Base-by-base conservation (phyloP, 1,140 invertebrate species). In the Bombus balteatus region DNA sequence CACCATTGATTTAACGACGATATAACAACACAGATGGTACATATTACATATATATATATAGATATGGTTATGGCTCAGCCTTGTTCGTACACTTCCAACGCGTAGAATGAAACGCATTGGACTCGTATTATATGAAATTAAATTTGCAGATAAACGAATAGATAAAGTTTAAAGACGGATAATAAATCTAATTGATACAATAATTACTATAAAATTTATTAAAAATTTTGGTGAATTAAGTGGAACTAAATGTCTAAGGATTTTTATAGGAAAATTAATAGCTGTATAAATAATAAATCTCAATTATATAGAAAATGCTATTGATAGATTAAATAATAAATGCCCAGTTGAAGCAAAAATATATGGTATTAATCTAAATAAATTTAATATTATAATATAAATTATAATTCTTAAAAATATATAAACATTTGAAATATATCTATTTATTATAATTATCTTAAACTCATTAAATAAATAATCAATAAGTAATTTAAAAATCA, bases 331-430 rank as follows among this genome's bases (percentile, higher is more conserved):
- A 92, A 96, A 89, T 59, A 88, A 90, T 95, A 97, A 87, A 93
- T 97, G 96, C 39, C 96, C 96, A 86, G 96, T 95, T 87, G 92
- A 93, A 22, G 96, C 96, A 95, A 97, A 97, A 95, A 97, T 96
- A 95, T 97, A 97, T 8, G 96, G 96, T 70, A 97, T 96, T 95
- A 97, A 92, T 28, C 96, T 96, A 73, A 91, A 83, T 71, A 90
- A 85, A 89, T 91, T 88, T 95, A 95, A 96, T 95, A 96, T 96
- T 87, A 89, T 92, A 93, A 96, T 94, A 83, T 93, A 65, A 2
- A 59, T 25, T 59, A 25, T 28, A 25, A 28, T 25, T 25, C 25
- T 3, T 28, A 25, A 10, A 57, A 28, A 28, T 25, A 57, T 28
- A 25, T 0, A 9, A 59, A 59, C 3, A 28, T 59, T 59, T 59